Percentiles rank a stretch among this genome's conserved stretches.
Conservation (phyloP, 2,113 vertebrate species). For the Diadophis punctatus region DNA sequence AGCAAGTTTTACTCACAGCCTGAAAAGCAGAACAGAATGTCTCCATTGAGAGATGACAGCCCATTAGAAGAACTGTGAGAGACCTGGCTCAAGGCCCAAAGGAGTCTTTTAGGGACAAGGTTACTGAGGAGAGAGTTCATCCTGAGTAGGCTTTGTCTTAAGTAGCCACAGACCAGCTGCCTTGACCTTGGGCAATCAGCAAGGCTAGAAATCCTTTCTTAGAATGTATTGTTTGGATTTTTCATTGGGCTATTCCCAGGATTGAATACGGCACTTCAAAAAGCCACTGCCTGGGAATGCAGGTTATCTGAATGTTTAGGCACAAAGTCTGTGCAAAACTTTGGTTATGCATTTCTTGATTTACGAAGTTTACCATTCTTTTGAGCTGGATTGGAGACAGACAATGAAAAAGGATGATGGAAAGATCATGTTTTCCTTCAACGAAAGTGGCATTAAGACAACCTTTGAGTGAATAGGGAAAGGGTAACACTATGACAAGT, state of each 20-base stretch:
- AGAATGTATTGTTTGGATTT: neutral
- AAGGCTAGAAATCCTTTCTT: neutral
- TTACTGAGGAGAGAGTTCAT: neutral
- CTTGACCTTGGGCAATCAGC: neutral
- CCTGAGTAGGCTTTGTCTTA: neutral
- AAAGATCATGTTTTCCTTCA: neutral
- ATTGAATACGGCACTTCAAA: neutral
- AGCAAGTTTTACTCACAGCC: neutral
- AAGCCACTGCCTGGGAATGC: neutral
- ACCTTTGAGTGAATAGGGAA: neutral
- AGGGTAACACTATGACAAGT: neutral
- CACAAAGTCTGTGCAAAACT: neutral
- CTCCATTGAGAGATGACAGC: neutral
- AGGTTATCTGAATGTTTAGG: neutral
- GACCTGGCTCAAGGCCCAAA: neutral
- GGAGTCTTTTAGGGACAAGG: neutral
- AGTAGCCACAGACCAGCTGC: neutral
- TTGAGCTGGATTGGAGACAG: neutral
- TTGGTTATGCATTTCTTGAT: neutral
- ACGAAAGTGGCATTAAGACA: neutral
- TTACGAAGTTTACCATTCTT: neutral
- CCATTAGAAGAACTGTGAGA: neutral
- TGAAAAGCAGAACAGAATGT: constrained; percentile 11
- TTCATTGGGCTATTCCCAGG: neutral
- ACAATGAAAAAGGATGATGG: neutral